Evolutionary conservation across 2,113 vertebrate species (phyloP), one percentile per base, ranked within the genome.

Genomic region (Henicopernis longicauda): DNA sequence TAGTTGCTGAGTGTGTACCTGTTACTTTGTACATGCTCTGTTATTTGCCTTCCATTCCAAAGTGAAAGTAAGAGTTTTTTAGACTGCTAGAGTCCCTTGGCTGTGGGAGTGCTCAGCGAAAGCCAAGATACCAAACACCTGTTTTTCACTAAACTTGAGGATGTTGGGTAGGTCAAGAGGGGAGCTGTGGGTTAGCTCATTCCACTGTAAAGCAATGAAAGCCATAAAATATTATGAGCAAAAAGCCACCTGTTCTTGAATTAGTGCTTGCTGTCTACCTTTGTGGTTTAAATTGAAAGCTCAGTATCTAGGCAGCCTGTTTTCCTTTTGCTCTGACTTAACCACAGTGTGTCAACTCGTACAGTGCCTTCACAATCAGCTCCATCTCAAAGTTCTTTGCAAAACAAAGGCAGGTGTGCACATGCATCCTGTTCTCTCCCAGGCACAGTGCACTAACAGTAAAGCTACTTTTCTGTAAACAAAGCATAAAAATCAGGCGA

Each of bases 161-260:
- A 93, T 89, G 95, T 96, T 92, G 93, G 91, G 92, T 93, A 96
- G 95, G 95, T 97, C 97, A 97, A 89, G 81, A 95, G 93, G 95
- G 89, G 92, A 96, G 45, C 73, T 82, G 83, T 77, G 93, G 93
- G 95, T 96, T 97, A 91, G 97, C 86, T 97, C 92, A 95, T 96
- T 97, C 94, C 95, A 95, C 93, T 97, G 95, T 96, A 95, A 97
- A 95, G 92, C 96, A 96, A 95, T 93, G 93, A 95, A 96, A 96
- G 83, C 73, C 90, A 96, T 97, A 97, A 97, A 97, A 96, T 95
- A 96, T 95, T 97, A 97, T 97, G 94, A 96, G 92, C 94, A 96
- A 96, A 96, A 97, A 97, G 90, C 96, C 97, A 97, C 97, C 96
- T 97, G 97, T 96, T 97, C 84, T 81, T 96, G 95, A 95, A 91